Percentiles rank a stretch among this genome's conserved stretches.
Conservation (phyloP, 2,888 invertebrate species). For the Trissoscelio sp. region DNA sequence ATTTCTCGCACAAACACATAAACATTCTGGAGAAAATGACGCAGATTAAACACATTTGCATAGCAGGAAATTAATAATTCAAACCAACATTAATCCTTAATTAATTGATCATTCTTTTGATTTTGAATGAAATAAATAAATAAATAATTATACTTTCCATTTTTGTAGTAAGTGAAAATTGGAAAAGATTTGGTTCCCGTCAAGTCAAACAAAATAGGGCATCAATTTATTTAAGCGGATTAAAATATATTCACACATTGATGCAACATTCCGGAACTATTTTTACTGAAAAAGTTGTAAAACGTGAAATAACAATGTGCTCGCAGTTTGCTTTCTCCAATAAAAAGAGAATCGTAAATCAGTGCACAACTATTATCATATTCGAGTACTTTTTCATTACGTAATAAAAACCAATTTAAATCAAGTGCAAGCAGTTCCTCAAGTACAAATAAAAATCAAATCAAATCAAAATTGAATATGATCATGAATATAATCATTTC, state of each 20-base stretch:
- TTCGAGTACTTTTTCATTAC: slow-evolving; percentile 45
- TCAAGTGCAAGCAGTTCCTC: background rate
- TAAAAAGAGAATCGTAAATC: slow-evolving; percentile 50
- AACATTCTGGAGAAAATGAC: slow-evolving; percentile 22
- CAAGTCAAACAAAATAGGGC: slow-evolving; percentile 4
- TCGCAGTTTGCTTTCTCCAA: slow-evolving; percentile 44
- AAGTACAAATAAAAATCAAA: background rate
- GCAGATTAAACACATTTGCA: background rate
- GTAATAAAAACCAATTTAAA: slow-evolving; percentile 29
- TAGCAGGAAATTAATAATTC: background rate
- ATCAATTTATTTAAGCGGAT: slow-evolving; percentile 13
- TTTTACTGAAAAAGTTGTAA: slow-evolving; percentile 36
- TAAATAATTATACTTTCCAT: no score
- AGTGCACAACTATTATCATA: slow-evolving; percentile 35
- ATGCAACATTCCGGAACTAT: slow-evolving; percentile 37
- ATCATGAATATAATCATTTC: no score
- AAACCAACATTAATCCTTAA: background rate
- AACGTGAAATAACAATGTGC: slow-evolving; percentile 39
- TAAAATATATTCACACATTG: slow-evolving; percentile 42
- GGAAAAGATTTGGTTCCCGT: background rate
- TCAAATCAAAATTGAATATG: no score
- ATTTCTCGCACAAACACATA: slow-evolving; percentile 24
- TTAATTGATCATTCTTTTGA: background rate
- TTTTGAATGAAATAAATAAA: no score
- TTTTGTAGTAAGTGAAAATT: background rate